These are phyloP conservation scores for Litocranius walleri DNA, from an alignment of 2,113 vertebrate genomes.

Conservation along the genomic window DNA sequence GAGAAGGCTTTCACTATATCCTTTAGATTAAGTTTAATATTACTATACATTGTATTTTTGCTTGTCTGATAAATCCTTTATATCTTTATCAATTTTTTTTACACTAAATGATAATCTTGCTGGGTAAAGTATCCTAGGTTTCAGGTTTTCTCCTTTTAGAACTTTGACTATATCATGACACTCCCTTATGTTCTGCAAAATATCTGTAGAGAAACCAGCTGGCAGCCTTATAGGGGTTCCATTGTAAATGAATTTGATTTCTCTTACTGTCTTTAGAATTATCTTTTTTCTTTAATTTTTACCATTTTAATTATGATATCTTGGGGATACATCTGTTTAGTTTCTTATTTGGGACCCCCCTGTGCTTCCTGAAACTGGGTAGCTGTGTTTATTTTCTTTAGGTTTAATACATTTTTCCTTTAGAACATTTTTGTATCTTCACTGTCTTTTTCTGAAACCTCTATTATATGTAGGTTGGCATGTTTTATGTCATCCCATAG, in stretches of 20 bases:
- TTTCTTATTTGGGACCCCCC: background rate
- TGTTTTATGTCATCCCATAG: background rate
- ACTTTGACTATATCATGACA: background rate
- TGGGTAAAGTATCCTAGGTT: background rate
- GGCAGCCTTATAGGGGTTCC: background rate
- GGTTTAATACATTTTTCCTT: background rate
- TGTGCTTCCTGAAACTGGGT: background rate
- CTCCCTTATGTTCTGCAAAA: background rate
- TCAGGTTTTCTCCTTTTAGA: background rate
- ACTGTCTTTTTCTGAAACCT: background rate
- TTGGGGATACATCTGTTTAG: background rate
- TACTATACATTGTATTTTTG: background rate
- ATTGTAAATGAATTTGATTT: background rate
- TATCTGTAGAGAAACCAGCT: background rate
- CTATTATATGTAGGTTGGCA: background rate
- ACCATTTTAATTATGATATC: background rate
- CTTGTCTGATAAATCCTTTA: background rate
- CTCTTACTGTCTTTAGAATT: background rate
- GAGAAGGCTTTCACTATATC: background rate
- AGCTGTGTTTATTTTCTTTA: background rate
- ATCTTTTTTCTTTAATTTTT: background rate
- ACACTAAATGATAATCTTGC: background rate
- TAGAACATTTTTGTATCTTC: background rate
- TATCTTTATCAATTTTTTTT: background rate
- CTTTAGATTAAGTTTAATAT: background rate